Evolutionary conservation across 2,797 vertebrate genomes (phyloP).

Genomic region (Odontamblyopus lacepedii): DNA sequence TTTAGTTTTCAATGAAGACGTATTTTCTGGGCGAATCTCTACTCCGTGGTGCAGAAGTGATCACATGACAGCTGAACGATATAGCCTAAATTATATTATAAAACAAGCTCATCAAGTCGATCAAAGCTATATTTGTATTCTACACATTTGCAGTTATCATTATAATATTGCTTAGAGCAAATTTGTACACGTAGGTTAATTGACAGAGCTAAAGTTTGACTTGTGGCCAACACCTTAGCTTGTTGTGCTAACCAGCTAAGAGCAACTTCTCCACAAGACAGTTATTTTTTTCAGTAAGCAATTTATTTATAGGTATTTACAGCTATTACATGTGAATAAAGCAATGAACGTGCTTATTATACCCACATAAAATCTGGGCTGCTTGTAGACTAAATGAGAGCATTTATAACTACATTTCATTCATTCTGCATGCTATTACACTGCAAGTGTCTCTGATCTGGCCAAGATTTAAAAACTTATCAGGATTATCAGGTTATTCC

Average conservation of each 20-base stretch:
- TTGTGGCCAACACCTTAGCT: conserved; percentile 31
- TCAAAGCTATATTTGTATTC: conserved; percentile 5
- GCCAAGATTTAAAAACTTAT: too few species aligned
- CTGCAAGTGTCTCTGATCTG: too few species aligned
- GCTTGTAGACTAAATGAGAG: background rate
- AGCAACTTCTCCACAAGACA: conserved; percentile 9
- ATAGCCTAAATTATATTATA: conserved; percentile 11
- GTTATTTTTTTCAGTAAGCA: background rate
- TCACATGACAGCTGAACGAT: conserved; percentile 75
- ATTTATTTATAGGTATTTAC: background rate
- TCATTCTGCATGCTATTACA: background rate
- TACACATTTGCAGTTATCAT: background rate
- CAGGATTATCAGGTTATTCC: too few species aligned
- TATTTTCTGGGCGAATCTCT: conserved; percentile 21
- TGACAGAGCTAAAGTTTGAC: conserved; percentile 2
- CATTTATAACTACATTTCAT: background rate
- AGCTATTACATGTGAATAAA: background rate
- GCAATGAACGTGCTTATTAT: background rate
- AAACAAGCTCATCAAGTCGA: conserved; percentile 12
- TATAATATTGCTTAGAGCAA: background rate
- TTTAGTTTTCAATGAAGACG: background rate
- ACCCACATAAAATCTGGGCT: background rate
- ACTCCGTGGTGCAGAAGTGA: conserved; percentile 47
- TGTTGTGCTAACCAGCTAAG: conserved; percentile 54
- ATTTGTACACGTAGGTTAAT: conserved; percentile 15